Conservation (phyloP, 2,113 vertebrate species). For the Eptesicus fuscus region DNA sequence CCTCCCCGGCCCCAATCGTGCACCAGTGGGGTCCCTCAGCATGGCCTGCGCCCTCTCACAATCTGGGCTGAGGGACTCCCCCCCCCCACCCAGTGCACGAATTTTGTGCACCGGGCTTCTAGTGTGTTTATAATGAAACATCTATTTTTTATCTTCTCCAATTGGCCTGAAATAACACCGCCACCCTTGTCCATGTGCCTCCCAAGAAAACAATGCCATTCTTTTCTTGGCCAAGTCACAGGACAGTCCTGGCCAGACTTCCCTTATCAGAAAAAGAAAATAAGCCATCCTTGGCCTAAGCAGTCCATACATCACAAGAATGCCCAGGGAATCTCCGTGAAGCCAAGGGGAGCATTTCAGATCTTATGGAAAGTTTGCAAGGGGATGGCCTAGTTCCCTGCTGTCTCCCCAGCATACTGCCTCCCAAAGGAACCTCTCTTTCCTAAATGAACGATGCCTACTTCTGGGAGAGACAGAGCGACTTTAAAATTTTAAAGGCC, state of each 20-base stretch:
- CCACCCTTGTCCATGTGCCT: background rate
- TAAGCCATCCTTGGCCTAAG: background rate
- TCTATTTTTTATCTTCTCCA: background rate
- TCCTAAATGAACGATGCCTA: background rate
- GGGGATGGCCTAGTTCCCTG: background rate
- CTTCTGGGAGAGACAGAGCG: background rate
- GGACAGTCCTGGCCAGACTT: background rate
- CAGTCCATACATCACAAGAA: background rate
- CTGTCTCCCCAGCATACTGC: background rate
- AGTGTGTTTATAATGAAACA: conserved; percentile 20
- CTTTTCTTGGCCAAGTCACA: background rate
- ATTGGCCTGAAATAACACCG: background rate
- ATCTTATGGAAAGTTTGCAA: background rate
- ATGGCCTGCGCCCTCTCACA: too few relatives aligned
- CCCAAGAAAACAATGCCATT: background rate
- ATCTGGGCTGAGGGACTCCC: too few relatives aligned
- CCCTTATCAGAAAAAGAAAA: background rate
- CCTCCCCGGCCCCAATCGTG: too few relatives aligned
- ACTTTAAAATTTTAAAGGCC: background rate
- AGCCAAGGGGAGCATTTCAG: background rate
- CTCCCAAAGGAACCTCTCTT: background rate
- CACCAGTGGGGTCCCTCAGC: too few relatives aligned
- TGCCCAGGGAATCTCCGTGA: background rate
- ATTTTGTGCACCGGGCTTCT: too few relatives aligned
- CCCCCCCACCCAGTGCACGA: too few relatives aligned